Evolutionary conservation across 2,888 invertebrate genomes (phyloP), one percentile per base, ranked within the genome.

Genomic region (Thereva nobilitata): DNA sequence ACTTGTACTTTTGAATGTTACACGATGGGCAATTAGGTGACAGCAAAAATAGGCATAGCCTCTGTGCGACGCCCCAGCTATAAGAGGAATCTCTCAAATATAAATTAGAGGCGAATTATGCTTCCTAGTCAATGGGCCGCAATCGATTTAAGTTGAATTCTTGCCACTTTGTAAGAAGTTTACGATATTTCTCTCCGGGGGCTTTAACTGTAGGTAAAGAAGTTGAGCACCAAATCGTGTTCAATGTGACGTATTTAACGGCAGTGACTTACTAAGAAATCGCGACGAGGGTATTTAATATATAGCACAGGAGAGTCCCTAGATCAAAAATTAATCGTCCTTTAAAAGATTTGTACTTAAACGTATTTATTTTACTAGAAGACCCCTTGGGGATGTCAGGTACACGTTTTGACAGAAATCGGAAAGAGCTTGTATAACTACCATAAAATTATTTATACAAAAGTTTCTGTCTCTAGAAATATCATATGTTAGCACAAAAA

Each of bases 21-120:
- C 44, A 56, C 56, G 37, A 44, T 56, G 56, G 56, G 56, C 56
- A 56, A 56, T 56, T 56, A 56, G 56, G 56, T 56, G 56, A 56
- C 56, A 56, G 56, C 56, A 56, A 56, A 56, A 56, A 56, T 44
- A 56, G 44, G 56, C 56, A 44, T 35, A 44, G 34, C 44, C 12
- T 9, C 0, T 9, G 9, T 1, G 34, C 5, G 23, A 34, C 35
- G 42, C 44, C n/a, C 44, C n/a, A 44, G n/a, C 44, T 53, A 6
- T 7, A 4, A 38, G 53, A 37, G 53, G 53, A 44, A 44, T 47
- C 35, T 56, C 44, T 42, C 42, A 42, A 56, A 56, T 56, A 56
- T 56, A 56, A 56, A 56, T 56, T 56, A 56, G 44, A 38, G n/a
- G 44, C 56, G 34, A 56, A 56, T 56, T 56, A 56, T 56, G 56